These are phyloP conservation scores for Irena cyanogastra DNA, from an alignment of 2,113 vertebrate genomes.

Conservation along the genomic window DNA sequence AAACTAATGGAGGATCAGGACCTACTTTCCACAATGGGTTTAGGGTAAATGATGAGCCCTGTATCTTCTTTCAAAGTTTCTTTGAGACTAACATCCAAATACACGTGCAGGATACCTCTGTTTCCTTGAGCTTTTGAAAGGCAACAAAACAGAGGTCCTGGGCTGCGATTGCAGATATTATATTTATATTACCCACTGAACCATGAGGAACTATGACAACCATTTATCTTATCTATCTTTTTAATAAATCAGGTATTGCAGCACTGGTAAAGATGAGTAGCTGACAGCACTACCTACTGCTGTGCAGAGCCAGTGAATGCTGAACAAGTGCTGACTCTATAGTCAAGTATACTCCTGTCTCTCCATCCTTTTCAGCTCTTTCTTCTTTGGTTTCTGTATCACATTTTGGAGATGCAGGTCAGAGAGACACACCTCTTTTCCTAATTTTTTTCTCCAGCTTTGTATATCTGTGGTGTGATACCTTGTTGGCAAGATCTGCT, in stretches of 20 bases:
- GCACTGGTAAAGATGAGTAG: not conserved
- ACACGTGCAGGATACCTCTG: accelerated
- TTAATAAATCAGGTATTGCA: not conserved
- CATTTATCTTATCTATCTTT: not conserved
- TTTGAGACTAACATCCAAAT: not conserved
- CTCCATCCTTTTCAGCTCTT: not conserved
- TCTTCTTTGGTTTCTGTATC: not conserved
- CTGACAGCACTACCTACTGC: not conserved
- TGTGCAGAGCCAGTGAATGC: not conserved
- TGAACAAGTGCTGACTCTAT: not conserved
- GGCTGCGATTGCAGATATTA: not conserved
- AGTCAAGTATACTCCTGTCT: not conserved
- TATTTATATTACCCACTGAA: not conserved
- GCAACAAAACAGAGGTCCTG: not conserved
- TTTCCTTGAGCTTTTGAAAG: not conserved
- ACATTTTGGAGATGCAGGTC: not conserved
- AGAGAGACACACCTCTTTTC: not conserved
- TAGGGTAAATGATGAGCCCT: not conserved
- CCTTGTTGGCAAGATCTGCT: not conserved
- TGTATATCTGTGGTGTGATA: not conserved
- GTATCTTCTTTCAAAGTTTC: not conserved
- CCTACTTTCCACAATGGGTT: not conserved
- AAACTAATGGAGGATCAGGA: not conserved
- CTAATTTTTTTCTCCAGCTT: not conserved
- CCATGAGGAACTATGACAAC: not conserved